Base-by-base conservation (phyloP, 2,888 invertebrate genomes). In the Yponomeuta plumbellus region DNA sequence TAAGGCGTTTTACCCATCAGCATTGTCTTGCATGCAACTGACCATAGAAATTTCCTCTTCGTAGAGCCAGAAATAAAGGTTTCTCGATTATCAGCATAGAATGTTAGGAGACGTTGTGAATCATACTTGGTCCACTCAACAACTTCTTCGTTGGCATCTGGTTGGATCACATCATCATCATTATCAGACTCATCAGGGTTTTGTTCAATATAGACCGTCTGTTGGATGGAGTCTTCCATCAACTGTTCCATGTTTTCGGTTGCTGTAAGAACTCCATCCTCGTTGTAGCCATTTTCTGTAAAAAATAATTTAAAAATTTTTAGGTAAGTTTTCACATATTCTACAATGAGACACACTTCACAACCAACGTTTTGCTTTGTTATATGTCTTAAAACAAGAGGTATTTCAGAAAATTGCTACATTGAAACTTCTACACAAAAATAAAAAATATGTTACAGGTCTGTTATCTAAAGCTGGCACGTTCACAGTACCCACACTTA, bases 21-120 rank as follows among this genome's bases (percentile, higher is more conserved):
- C 83, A 88, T 87, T 6, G 88, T 88, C 68, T 84, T 88, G 66
- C 89, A 89, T 0, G 87, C 88, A 0, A 89, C 82, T 0, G 81
- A 76, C 91, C 90, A 91, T 6, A 90, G 72, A 68, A 88, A 83
- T 68, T 76, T 79, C 63, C 78, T 83, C 67, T 82, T 82, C 1
- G 84, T 79, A 5, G 75, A 69, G 0, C 83, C 84, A 11, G 74
- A 79, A 3, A 80, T 70, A 64, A 90, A 89, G 5, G 80, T 78
- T n/a, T 81, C 76, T 75, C 88, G 89, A 61, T 90, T 91, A 67
- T 91, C 91, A 67, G 79, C 77, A 67, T 83, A 90, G 71, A 91
- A 90, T 44, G 82, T 74, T n/a, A 91, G 73, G 0, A 91, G 78
- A 39, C 82, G 76, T 67, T 80, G 81, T 1, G 75, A 77, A 61